These are phyloP conservation scores for Helostoma temminkii DNA, from an alignment of 2,797 vertebrate genomes.

Conservation along the genomic window DNA sequence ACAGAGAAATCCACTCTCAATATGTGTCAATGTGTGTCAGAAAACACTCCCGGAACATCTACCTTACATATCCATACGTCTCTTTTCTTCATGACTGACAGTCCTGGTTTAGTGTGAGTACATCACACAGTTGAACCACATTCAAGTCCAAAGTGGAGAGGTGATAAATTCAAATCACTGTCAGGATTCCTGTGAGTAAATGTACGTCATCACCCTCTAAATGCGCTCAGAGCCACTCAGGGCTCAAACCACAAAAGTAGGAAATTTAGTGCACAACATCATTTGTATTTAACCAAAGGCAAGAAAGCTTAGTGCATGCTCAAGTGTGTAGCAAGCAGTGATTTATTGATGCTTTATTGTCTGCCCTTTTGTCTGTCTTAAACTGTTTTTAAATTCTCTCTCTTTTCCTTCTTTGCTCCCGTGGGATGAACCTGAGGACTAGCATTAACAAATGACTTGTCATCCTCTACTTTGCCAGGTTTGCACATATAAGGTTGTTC, in stretches of 20 bases:
- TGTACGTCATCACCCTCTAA: slow-evolving; percentile 37
- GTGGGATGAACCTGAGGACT: background rate
- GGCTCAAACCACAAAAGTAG: slow-evolving; percentile 13
- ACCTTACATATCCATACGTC: background rate
- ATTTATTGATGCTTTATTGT: slow-evolving; percentile 24
- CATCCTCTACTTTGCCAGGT: background rate
- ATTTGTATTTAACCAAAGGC: slow-evolving; percentile 20
- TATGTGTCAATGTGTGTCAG: too few relatives aligned
- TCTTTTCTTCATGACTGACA: slow-evolving; percentile 29
- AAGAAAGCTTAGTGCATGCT: background rate
- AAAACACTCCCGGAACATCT: background rate
- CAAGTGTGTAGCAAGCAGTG: background rate
- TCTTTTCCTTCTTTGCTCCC: background rate
- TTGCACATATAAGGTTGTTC: background rate
- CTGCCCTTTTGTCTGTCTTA: background rate
- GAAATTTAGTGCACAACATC: slow-evolving; percentile 14
- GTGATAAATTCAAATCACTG: slow-evolving; percentile 51
- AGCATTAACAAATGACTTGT: background rate
- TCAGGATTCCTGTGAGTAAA: slow-evolving; percentile 36
- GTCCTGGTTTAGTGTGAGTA: slow-evolving; percentile 22
- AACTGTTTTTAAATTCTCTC: background rate
- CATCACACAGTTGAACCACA: slow-evolving; percentile 26
- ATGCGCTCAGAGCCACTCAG: slow-evolving; percentile 21
- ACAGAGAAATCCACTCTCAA: slow-evolving; percentile 11
- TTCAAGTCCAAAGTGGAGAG: slow-evolving; percentile 26